Percentiles rank a stretch among this genome's conserved stretches.
These are phyloP conservation scores for Caenorhabditis virilis DNA, from an alignment of 2,888 invertebrate species.

Conservation along the genomic window DNA sequence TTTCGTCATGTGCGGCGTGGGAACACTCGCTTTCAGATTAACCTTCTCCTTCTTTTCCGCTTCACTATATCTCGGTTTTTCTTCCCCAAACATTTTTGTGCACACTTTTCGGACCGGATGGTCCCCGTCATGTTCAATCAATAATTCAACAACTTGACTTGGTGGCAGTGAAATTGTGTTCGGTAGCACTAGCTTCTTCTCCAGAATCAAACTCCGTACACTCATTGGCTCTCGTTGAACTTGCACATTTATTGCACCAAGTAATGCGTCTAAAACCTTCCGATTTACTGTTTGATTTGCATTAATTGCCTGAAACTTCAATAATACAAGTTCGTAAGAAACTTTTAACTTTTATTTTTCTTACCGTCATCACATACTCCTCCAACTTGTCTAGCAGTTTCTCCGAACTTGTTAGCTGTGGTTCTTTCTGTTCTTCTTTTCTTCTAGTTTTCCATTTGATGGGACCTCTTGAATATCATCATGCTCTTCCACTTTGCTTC, in stretches of 20 bases:
- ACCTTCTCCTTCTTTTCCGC: constrained; percentile 57
- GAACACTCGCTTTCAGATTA: constrained; percentile 42
- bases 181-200: constrained; percentile 65
- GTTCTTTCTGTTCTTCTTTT: no score
- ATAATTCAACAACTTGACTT: constrained; percentile 62
- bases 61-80: constrained; percentile 59
- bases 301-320: constrained; percentile 36
- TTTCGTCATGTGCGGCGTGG: constrained; percentile 65
- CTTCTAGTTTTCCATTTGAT: no score
- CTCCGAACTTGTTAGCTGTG: no score
- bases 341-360: background rate
- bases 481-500: constrained; percentile 3
- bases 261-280: constrained; percentile 62
- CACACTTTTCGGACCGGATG: constrained; percentile 57
- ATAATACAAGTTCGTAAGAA: no score
- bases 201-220: constrained; percentile 63
- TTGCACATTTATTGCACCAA: constrained; percentile 64
- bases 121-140: constrained; percentile 67
- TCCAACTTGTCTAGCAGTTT: constrained; percentile 56
- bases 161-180: constrained; percentile 67
- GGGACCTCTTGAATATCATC: no score
- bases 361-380: constrained; percentile 42
- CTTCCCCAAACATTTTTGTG: constrained; percentile 61
- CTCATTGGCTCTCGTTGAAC: constrained; percentile 64
- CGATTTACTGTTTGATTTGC: constrained; percentile 46